phyloP scores from a whole-genome alignment of 2,113 vertebrate genomes.

The Pelecanoides urinatrix region DNA sequence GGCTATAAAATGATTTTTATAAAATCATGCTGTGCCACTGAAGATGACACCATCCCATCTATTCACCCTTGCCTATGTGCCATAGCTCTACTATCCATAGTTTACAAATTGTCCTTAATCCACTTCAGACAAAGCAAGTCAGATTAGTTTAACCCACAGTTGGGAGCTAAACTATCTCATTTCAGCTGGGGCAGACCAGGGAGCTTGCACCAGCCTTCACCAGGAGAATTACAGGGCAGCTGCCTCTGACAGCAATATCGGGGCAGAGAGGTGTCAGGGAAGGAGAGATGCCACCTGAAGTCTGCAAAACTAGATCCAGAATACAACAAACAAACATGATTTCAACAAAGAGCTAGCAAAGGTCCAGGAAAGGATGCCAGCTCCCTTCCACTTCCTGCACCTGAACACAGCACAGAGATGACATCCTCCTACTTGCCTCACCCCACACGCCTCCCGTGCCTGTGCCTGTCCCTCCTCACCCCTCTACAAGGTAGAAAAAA shows the following conservation, averaged over 20 bases:
- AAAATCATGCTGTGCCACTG: background rate
- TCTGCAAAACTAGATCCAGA: background rate
- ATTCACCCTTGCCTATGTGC: background rate
- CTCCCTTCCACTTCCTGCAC: background rate
- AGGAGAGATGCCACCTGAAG: background rate
- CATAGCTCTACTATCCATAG: background rate
- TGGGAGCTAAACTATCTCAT: background rate
- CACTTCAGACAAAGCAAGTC: background rate
- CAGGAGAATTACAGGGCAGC: accelerated
- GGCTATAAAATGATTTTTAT: background rate
- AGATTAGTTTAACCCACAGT: background rate
- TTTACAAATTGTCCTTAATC: background rate
- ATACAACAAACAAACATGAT: background rate
- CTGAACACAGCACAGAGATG: background rate
- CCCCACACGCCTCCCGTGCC: too few relatives aligned
- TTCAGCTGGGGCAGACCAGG: background rate
- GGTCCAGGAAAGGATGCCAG: background rate
- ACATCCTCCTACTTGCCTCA: background rate
- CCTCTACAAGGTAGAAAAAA: too few relatives aligned
- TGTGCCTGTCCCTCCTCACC: too few relatives aligned
- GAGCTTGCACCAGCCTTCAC: background rate
- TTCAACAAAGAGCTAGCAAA: background rate
- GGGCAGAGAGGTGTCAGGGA: background rate
- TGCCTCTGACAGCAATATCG: background rate
- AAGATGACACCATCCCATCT: background rate